phyloP scores from a whole-genome alignment of 2,888 invertebrate species.

The Tineola bisselliella region DNA sequence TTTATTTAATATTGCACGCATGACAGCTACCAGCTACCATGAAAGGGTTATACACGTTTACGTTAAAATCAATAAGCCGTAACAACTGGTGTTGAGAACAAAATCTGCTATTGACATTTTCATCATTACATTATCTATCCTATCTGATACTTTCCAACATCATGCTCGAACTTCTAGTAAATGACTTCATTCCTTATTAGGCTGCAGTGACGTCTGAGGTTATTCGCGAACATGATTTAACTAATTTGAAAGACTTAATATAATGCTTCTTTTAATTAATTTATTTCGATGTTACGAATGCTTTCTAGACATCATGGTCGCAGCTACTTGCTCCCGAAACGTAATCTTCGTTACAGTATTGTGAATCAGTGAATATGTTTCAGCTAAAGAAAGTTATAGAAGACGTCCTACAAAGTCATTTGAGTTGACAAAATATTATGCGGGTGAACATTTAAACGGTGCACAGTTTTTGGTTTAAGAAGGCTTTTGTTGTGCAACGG shows the following conservation, averaged over 20 bases:
- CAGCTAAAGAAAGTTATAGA: neutral
- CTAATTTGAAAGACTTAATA: no score
- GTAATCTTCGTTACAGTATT: no score
- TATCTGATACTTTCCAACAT: no score
- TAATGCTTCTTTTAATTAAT: no score
- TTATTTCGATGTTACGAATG: no score
- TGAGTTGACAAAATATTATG: conserved; percentile 42
- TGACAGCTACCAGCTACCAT: conserved; percentile 63
- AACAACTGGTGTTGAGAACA: conserved; percentile 58
- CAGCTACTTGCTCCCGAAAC: no score
- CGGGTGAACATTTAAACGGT: conserved; percentile 60
- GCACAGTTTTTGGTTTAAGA: conserved; percentile 65
- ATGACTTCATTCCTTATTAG: no score
- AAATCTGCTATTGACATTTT: conserved; percentile 60
- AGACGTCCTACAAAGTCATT: neutral
- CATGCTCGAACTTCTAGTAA: no score
- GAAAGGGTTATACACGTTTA: conserved; percentile 61
- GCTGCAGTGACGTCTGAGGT: no score
- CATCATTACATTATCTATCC: conserved; percentile 17
- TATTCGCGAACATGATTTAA: no score
- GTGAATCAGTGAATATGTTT: neutral
- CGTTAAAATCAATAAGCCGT: conserved; percentile 62
- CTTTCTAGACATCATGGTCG: no score
- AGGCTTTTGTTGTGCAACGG: conserved; percentile 67
- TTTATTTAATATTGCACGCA: conserved; percentile 49